Conservation (phyloP, 2,888 invertebrate genomes). For the Cephalotes varians region DNA sequence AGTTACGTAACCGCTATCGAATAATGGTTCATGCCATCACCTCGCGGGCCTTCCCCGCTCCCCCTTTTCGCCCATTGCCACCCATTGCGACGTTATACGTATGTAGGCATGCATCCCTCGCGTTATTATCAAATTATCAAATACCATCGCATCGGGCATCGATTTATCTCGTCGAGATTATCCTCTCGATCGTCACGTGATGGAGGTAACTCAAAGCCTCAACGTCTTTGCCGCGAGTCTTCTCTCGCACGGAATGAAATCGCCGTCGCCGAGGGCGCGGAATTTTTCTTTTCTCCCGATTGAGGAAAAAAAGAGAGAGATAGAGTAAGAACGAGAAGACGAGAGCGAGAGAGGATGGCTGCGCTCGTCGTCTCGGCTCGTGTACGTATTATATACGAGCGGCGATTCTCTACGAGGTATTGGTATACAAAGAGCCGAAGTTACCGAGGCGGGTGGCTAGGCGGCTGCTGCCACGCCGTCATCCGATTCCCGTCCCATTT, state of each 20-base stretch:
- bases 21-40: not conserved
- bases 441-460: slow-evolving; percentile 79
- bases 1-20: slow-evolving; percentile 32
- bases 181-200: slow-evolving; percentile 12
- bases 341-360: not conserved
- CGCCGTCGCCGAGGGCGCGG: not conserved
- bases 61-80: not conserved
- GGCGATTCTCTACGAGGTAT: slow-evolving; percentile 69
- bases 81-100: not conserved
- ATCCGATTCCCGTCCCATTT: slow-evolving; percentile 77
- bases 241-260: not conserved
- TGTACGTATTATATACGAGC: not conserved
- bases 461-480: slow-evolving; percentile 83
- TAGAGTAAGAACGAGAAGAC: slow-evolving; percentile 7
- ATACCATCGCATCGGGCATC: not conserved
- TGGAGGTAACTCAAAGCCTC: too few relatives aligned
- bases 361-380: slow-evolving; percentile 1
- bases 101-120: not conserved
- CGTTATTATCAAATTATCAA: too few relatives aligned
- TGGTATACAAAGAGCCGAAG: slow-evolving; percentile 76
- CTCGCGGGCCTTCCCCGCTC: not conserved
- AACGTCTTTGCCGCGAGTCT: not conserved
- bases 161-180: not conserved
- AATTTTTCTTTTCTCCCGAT: not conserved
- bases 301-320: slow-evolving; percentile 11